Evolutionary conservation across 1,140 invertebrate genomes (phyloP), one percentile per base, ranked within the genome.

Genomic region (Delia radicum): DNA sequence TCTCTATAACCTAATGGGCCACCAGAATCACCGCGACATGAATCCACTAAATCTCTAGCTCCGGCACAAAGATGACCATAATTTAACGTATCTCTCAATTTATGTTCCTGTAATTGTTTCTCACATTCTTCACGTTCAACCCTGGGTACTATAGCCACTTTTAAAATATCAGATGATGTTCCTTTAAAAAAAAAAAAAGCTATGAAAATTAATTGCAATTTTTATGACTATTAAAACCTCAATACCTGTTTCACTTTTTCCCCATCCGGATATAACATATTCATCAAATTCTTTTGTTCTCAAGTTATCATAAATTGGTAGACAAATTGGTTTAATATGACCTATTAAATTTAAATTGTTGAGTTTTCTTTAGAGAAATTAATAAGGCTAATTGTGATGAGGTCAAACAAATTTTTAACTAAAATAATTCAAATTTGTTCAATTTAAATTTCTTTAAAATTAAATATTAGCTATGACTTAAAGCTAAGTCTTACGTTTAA

Each of bases 21-120:
- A 5, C 94, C 93, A 2, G 93, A 93, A 79, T 95, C 94, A 15
- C 93, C 93, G 75, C 87, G 86, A 77, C 92, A 93, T 0, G 92
- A 89, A 76, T 93, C 92, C 79, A 85, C 90, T 78, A 83, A 91
- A 18, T 87, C 0, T 87, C 31, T 81, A 1, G 91, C 91, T 3
- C 90, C 91, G 21, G 91, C 91, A 75, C 91, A 93, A 2, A 93
- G 79, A 77, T 92, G 91, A 10, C 29, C 29, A 12, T 21, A 6
- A 33, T n/a, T 87, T 87, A 0, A 88, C 80, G 3, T 80, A 86
- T 55, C n/a, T 8, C 48, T 12, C 29, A 21, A 29, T 8, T 29
- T 29, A 33, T 33, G 29, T 29, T 28, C 3, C 21, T 2, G 8
- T 18, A 55, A 55, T n/a, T 55, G 48, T 21, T 55, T 55, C 8